These are phyloP conservation scores for Hippopotamyrus pictus DNA, from an alignment of 2,797 vertebrate genomes.

Conservation along the genomic window DNA sequence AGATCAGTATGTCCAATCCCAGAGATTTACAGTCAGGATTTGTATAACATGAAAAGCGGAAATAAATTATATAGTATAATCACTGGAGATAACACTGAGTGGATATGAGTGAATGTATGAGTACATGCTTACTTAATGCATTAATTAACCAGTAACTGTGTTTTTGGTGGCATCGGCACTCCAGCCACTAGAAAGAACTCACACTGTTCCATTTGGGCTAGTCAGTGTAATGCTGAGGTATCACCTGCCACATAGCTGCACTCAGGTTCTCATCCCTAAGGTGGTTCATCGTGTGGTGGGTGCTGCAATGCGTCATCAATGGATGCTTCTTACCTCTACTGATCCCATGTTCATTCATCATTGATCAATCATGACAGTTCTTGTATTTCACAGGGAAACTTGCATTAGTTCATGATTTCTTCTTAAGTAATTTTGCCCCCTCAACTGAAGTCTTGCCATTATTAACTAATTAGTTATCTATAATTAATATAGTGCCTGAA, in stretches of 20 bases:
- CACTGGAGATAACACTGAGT: background rate
- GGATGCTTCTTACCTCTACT: background rate
- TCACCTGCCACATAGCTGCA: background rate
- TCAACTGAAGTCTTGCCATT: background rate
- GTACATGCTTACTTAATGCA: background rate
- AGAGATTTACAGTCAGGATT: background rate
- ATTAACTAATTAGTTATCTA: background rate
- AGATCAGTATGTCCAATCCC: background rate
- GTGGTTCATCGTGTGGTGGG: too few species aligned
- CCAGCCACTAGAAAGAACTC: background rate
- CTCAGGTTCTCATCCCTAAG: background rate
- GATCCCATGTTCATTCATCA: background rate
- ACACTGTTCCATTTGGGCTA: background rate
- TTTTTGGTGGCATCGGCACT: background rate
- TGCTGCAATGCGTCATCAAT: background rate
- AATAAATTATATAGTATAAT: background rate
- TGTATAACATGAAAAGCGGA: background rate
- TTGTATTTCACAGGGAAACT: background rate
- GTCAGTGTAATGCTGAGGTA: background rate
- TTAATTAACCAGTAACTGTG: background rate
- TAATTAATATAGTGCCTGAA: background rate
- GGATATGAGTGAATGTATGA: background rate
- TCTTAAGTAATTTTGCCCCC: background rate
- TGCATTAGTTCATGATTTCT: background rate
- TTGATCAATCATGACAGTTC: background rate